Conservation (phyloP, 2,797 vertebrate genomes). For the Amblyopsis hoosieri region DNA sequence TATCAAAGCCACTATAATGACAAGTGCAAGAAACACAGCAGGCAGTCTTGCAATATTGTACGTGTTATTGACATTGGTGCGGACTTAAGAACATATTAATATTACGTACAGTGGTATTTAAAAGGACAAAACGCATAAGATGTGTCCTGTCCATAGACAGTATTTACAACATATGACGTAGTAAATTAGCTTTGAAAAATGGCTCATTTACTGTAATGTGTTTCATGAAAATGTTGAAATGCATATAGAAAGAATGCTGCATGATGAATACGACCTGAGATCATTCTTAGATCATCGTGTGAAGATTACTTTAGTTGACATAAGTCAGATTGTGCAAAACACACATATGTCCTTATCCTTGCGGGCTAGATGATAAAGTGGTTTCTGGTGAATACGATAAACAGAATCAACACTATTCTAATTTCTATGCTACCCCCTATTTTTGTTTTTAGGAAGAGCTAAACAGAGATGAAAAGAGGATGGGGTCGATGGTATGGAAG, state of each 20-base stretch:
- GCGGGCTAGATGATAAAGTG: constrained; percentile 63
- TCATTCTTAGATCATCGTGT: constrained; percentile 5
- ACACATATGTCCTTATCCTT: constrained; percentile 42
- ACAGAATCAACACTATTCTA: constrained; percentile 46
- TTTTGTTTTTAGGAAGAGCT: constrained; percentile 49
- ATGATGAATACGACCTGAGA: constrained; percentile 1
- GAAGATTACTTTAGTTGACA: background rate
- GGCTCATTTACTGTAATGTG: background rate
- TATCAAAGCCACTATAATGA: constrained; percentile 12
- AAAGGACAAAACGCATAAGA: background rate
- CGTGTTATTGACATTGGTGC: constrained; percentile 11
- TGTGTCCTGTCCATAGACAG: background rate
- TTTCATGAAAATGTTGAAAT: background rate
- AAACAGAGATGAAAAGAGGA: constrained; percentile 54
- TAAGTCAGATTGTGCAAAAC: too few species aligned
- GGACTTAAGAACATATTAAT: constrained; percentile 2
- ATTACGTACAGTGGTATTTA: background rate
- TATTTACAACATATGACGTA: background rate
- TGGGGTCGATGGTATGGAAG: constrained; percentile 25
- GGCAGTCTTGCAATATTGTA: constrained; percentile 8
- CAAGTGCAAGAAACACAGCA: constrained; percentile 7
- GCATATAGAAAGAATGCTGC: background rate
- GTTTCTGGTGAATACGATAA: constrained; percentile 64
- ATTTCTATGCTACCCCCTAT: constrained; percentile 33
- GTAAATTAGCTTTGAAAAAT: background rate